Evolutionary conservation across 2,888 invertebrate species (phyloP), one percentile per base, ranked within the genome.

Genomic region (Phyllotreta striolata): DNA sequence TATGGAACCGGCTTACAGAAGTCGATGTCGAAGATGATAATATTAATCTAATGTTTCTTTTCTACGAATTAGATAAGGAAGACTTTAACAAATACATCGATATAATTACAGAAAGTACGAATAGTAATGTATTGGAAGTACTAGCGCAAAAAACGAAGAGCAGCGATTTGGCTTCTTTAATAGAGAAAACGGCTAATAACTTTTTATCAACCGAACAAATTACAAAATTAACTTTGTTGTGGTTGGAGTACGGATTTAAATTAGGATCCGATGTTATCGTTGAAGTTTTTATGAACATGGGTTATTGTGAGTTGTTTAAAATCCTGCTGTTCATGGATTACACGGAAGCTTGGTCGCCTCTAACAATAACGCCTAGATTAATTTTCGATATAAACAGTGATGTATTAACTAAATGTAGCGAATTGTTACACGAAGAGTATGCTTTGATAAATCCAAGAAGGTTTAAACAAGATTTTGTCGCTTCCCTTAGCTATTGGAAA

Each of bases 311-410:
- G 40, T 52, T 73, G 6, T 66, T 72, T 3, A 64, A 56, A 51
- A 65, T 70, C 24, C 62, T 70, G 24, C 65, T 74, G 12, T 72
- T 67, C 40, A 72, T 73, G 62, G 69, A 73, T 49, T 66, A 68
- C 56, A 43, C 38, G 10, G 40, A 52, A 14, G 58, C 63, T 54
- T 63, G 57, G 57, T 13, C 41, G 3, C 46, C 47, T n/a, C 37
- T 41, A 12, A 52, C 62, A 39, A 60, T 61, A 44, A 55, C 69
- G 10, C 44, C 70, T 61, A 68, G 66, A 56, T 24, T 68, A 40
- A 65, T 72, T 37, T 69, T 64, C 62, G 63, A 67, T 49, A 49
- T 66, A 44, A 38, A 62, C 41, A 62, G 51, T 68, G 46, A 59
- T 56, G 55, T 56, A 47, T 52, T 41, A 56, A 63, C 39, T 10